phyloP scores from a whole-genome alignment of 2,888 invertebrate genomes.

The Serripes groenlandicus region DNA sequence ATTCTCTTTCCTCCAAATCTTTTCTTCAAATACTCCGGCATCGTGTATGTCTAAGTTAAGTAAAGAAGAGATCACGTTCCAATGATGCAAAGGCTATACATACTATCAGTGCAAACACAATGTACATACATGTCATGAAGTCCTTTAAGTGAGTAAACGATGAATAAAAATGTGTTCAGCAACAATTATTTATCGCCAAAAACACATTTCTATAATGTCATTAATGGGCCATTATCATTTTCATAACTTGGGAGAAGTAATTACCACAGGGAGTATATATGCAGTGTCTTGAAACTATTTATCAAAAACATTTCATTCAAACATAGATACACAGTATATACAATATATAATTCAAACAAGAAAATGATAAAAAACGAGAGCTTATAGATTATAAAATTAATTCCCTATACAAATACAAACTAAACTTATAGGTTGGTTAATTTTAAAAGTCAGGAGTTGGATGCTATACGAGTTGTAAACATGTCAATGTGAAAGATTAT shows the following conservation, averaged over 20 bases:
- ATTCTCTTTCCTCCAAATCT: slow-evolving; percentile 88
- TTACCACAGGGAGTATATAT: no score
- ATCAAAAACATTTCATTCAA: no score
- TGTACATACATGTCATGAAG: not conserved
- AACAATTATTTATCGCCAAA: not conserved
- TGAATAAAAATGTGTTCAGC: not conserved
- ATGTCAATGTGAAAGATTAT: no score
- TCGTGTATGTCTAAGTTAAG: slow-evolving; percentile 86
- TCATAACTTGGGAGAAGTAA: not conserved
- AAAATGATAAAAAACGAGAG: no score
- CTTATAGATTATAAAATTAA: no score
- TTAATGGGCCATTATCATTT: not conserved
- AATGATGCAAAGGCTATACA: not conserved
- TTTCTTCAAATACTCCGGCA: slow-evolving; percentile 88
- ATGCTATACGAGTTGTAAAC: no score
- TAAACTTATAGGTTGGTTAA: no score
- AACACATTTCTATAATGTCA: not conserved
- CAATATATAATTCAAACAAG: no score
- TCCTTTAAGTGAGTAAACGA: not conserved
- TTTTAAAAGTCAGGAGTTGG: no score
- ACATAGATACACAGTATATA: no score
- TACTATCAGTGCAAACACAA: not conserved
- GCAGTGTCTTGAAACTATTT: no score
- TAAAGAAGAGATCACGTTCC: not conserved
- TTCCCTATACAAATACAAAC: no score